A percentile compares a stretch with the other conserved stretches of the same genome.
These are phyloP conservation scores for Sphecodes monilicornis DNA, from an alignment of 2,888 invertebrate species.

Conservation along the genomic window DNA sequence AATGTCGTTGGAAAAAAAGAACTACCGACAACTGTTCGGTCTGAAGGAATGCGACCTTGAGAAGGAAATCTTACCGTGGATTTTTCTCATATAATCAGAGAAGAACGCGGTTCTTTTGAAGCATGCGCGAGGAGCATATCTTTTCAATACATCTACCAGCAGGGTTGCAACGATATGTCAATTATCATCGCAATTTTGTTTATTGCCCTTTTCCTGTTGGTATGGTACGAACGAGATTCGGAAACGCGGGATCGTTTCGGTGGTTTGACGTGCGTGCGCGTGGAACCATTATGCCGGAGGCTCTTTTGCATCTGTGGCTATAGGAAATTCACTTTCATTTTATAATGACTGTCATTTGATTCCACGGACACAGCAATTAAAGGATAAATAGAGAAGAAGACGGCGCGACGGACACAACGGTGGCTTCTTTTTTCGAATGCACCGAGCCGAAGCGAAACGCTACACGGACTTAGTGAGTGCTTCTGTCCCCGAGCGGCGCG, in stretches of 20 bases:
- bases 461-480: neutral
- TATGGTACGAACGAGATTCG: constrained; percentile 17
- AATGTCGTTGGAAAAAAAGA: neutral
- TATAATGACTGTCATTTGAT: constrained; percentile 29
- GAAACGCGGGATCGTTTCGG: constrained; percentile 11
- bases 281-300: constrained; percentile 30
- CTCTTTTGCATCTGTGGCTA: neutral
- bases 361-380: constrained; percentile 2
- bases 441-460: constrained; percentile 1
- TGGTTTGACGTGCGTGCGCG: constrained; percentile 10
- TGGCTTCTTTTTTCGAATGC: neutral
- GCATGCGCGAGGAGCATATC: neutral
- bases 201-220: constrained; percentile 29
- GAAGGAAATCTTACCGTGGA: neutral
- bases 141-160: neutral
- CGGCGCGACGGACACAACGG: neutral
- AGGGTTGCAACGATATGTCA: neutral
- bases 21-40: neutral
- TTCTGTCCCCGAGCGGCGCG: neutral
- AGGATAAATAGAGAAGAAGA: neutral
- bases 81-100: constrained; percentile 3
- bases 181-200: constrained; percentile 16
- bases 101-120: neutral
- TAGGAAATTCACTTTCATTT: constrained; percentile 28
- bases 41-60: neutral